Base-by-base conservation (phyloP, 2,888 invertebrate genomes). In the Trimorus sp. region DNA sequence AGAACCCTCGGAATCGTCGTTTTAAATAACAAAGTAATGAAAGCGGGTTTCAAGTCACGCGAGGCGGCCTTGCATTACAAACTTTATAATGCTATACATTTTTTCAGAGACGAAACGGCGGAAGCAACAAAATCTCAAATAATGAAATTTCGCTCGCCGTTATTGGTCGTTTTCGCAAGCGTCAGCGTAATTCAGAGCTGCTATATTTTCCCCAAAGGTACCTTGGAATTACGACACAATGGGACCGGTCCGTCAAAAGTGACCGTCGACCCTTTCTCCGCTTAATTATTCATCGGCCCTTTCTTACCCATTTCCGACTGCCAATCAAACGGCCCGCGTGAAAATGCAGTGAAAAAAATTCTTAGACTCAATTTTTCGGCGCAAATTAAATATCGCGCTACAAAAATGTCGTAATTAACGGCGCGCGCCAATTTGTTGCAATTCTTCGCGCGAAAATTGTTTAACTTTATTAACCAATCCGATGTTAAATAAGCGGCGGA, bases 161-260 rank as follows among this genome's bases (percentile, higher is more conserved):
- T 91, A 81, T 86, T 90, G 86, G 84, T 89, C 78, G 81, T 89
- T 77, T 88, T 87, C 85, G 86, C 86, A 73, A 86, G 85, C 83
- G 84, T 90, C 79, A 87, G 87, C 80, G 86, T 88, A 74, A 86
- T 88, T 54, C 85, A 87, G 73, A 87, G 90, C 86, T 91, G 91
- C 89, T 91, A 91, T 88, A 86, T 91, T 85, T 91, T 86, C 82
- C 90, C 91, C 75, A 88, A 90, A 91, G 91, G 91, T 91, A 89
- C 66, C 12, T 63, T 38, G 38, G 53, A 68, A 59, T 60, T 59
- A 66, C 38, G 16, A 60, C 16, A 49, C 65, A n/a, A 66, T 9
- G 54, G 38, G 38, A 26, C 60, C 58, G 65, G 16, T 56, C 36
- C 48, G 37, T 45, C 48, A 40, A 66, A 14, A 26, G 58, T 40